phyloP scores from a whole-genome alignment of 2,888 invertebrate genomes.

The Tinea semifulvella region DNA sequence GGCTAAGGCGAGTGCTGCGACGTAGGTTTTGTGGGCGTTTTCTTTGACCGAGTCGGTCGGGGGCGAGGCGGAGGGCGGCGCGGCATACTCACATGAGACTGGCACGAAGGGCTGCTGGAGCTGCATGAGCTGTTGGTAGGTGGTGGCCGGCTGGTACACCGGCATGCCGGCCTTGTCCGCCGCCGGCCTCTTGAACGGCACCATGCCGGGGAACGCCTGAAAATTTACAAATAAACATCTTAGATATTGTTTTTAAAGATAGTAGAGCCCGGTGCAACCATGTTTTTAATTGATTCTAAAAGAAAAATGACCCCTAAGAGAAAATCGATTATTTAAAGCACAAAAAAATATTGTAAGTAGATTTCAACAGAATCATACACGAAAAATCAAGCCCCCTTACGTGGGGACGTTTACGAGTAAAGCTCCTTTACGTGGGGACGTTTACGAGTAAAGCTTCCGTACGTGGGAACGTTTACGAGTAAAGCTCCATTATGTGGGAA shows the following conservation, averaged over 20 bases:
- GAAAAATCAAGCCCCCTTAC: too few species aligned
- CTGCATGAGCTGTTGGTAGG: constrained; percentile 96
- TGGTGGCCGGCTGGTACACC: constrained; percentile 92
- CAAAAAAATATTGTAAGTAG: background rate
- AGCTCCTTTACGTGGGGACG: too few species aligned
- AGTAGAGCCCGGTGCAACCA: background rate
- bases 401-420: too few species aligned
- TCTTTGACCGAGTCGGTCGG: constrained; percentile 75
- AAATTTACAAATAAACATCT: constrained; percentile 20
- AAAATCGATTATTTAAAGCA: too few species aligned
- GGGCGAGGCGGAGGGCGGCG: constrained; percentile 73
- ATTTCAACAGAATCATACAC: too few species aligned
- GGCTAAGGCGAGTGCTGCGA: constrained; percentile 69
- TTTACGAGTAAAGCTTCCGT: too few species aligned
- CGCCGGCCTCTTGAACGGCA: constrained; percentile 95
- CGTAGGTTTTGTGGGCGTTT: constrained; percentile 84
- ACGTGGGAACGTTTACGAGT: too few species aligned
- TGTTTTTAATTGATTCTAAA: background rate
- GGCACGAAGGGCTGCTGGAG: constrained; percentile 96
- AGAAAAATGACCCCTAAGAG: too few species aligned
- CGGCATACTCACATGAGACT: constrained; percentile 98
- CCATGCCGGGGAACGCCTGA: constrained; percentile 94
- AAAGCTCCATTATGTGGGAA: too few species aligned
- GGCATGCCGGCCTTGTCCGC: constrained; percentile 97
- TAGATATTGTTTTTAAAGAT: background rate